Percentiles rank a stretch among this genome's conserved stretches.
Conservation (phyloP, 2,888 invertebrate genomes). For the Cosmia pyralina region DNA sequence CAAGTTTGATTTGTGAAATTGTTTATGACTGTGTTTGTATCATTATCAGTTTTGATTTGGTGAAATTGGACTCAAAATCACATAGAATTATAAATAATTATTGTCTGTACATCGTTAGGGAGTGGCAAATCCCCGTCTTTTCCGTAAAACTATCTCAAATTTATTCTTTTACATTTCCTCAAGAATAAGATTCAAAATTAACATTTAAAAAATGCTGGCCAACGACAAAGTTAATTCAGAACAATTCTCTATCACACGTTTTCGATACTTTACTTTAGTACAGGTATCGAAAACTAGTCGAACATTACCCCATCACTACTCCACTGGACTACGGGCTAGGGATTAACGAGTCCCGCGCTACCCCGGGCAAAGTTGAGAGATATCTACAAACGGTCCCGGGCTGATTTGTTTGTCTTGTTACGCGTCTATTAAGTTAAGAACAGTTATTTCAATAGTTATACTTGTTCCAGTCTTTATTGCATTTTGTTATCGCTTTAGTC, state of each 20-base stretch:
- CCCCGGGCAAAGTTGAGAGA: conserved; percentile 67
- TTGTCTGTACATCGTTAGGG: background rate
- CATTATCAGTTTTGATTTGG: no score
- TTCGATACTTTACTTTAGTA: no score
- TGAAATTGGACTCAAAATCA: no score
- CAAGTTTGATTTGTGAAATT: background rate
- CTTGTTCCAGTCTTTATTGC: conserved; percentile 42
- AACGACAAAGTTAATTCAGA: background rate
- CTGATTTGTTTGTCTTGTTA: conserved; percentile 70
- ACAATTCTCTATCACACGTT: background rate
- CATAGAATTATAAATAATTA: no score
- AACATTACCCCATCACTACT: conserved; percentile 57
- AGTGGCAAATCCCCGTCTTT: background rate
- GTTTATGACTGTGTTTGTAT: background rate
- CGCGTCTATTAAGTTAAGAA: conserved; percentile 68
- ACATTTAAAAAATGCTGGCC: background rate
- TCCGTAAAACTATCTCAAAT: background rate
- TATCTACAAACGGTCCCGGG: conserved; percentile 66
- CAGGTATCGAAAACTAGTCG: conserved; percentile 23
- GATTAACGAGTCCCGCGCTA: conserved; percentile 70
- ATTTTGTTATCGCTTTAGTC: conserved; percentile 31
- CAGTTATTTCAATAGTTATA: conserved; percentile 64
- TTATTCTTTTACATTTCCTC: background rate
- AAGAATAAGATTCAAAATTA: background rate
- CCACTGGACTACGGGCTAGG: conserved; percentile 53